These are phyloP conservation scores for Pteropus rufus DNA, from an alignment of 2,797 vertebrate species.

Conservation along the genomic window DNA sequence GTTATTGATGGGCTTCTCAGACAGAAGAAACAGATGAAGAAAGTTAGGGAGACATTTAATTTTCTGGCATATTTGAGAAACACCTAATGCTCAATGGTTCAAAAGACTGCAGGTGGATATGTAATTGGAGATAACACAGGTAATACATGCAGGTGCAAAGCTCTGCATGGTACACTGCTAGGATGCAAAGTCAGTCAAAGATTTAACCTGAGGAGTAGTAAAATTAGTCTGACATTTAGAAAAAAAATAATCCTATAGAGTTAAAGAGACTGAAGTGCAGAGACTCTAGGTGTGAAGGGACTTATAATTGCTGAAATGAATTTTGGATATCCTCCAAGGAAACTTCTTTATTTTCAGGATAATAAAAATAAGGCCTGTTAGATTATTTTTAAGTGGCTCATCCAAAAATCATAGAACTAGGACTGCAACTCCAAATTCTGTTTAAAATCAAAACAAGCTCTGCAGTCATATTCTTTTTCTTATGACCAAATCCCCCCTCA, in stretches of 20 bases:
- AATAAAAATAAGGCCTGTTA: background rate
- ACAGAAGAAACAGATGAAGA: background rate
- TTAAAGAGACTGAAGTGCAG: background rate
- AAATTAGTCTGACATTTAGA: constrained; percentile 45
- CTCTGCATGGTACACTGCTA: background rate
- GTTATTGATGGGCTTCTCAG: background rate
- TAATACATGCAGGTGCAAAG: background rate
- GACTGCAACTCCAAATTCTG: background rate
- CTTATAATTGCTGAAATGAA: background rate
- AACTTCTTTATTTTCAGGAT: background rate
- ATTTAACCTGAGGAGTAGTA: background rate
- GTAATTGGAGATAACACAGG: background rate
- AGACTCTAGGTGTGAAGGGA: background rate
- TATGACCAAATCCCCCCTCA: background rate
- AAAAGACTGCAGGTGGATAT: background rate
- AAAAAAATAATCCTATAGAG: background rate
- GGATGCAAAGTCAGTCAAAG: background rate
- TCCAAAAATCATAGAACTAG: background rate
- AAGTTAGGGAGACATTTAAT: background rate
- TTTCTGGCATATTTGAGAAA: background rate
- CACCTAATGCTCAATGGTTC: background rate
- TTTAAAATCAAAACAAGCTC: background rate
- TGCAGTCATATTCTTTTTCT: background rate
- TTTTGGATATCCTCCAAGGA: background rate
- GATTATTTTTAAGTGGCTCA: background rate